phyloP scores from a whole-genome alignment of 2,797 vertebrate species.

The Steatocranus sp. region DNA sequence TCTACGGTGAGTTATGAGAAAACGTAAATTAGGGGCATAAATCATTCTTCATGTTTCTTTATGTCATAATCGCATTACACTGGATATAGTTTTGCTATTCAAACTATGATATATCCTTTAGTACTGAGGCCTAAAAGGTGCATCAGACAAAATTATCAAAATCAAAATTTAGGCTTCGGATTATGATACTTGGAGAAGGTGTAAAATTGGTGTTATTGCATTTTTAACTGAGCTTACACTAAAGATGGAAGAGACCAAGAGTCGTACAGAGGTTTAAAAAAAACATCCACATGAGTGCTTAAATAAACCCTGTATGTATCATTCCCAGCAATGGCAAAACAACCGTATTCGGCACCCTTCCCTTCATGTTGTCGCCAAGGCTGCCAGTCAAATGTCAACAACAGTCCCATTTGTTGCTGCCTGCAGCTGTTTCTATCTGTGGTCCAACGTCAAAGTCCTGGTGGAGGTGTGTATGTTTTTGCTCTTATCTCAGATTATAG shows the following conservation, averaged over 20 bases:
- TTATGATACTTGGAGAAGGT: not conserved
- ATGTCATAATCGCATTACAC: not conserved
- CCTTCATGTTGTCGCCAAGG: not conserved
- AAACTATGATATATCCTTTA: not conserved
- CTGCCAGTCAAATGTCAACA: not conserved
- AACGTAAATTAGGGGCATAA: not conserved
- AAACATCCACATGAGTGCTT: not conserved
- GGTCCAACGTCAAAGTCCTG: slow-evolving; percentile 17
- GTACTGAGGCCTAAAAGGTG: not conserved
- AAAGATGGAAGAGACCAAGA: not conserved
- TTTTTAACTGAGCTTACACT: not conserved
- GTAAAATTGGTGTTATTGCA: not conserved
- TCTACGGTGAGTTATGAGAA: not conserved
- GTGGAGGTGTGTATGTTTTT: slow-evolving; percentile 41
- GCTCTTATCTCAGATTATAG: slow-evolving; percentile 43
- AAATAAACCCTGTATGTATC: not conserved
- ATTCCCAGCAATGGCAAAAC: not conserved
- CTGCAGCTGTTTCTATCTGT: not conserved
- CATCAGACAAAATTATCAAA: not conserved
- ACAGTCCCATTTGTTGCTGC: slow-evolving; percentile 17
- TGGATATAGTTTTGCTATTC: not conserved
- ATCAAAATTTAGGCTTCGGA: not conserved
- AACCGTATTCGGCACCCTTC: not conserved
- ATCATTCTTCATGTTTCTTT: not conserved
- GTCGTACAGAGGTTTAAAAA: not conserved